Conservation (phyloP, 2,113 vertebrate species). For the Peucedramus taeniatus region DNA sequence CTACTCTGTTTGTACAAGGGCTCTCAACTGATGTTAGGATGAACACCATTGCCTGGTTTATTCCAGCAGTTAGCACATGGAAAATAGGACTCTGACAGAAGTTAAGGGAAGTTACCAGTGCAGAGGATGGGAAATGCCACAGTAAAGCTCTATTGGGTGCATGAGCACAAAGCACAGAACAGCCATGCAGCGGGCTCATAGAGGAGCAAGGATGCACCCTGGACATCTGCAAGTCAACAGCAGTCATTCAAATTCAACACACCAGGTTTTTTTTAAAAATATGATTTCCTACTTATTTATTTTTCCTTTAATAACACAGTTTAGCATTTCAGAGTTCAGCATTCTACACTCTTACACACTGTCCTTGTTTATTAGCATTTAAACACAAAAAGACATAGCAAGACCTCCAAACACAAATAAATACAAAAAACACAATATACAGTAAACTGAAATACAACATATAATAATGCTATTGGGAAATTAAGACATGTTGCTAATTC, state of each 20-base stretch:
- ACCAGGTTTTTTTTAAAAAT: slow-evolving; percentile 1
- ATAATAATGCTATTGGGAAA: slow-evolving; percentile 74
- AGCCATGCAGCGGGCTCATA: background rate
- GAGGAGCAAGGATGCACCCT: background rate
- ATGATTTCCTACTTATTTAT: slow-evolving; percentile 74
- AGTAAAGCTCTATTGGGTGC: background rate
- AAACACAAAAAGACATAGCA: slow-evolving; percentile 78
- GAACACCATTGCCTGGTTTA: background rate
- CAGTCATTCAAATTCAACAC: slow-evolving; percentile 49
- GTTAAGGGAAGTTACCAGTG: background rate
- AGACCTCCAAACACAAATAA: slow-evolving; percentile 84
- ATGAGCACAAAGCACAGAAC: background rate
- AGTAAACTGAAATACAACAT: slow-evolving; percentile 72
- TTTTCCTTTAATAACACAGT: slow-evolving; percentile 75
- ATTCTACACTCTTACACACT: slow-evolving; percentile 77
- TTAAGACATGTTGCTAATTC: slow-evolving; percentile 67
- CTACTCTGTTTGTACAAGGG: background rate
- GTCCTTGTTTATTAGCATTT: slow-evolving; percentile 76
- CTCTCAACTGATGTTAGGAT: background rate
- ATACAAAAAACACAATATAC: slow-evolving; percentile 77
- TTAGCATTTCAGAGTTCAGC: slow-evolving; percentile 76
- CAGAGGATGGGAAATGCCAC: background rate
- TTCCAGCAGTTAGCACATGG: background rate
- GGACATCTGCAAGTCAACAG: background rate
- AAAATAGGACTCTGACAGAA: background rate